Conservation (phyloP, 2,797 vertebrate genomes). For the Anniella stebbinsi region DNA sequence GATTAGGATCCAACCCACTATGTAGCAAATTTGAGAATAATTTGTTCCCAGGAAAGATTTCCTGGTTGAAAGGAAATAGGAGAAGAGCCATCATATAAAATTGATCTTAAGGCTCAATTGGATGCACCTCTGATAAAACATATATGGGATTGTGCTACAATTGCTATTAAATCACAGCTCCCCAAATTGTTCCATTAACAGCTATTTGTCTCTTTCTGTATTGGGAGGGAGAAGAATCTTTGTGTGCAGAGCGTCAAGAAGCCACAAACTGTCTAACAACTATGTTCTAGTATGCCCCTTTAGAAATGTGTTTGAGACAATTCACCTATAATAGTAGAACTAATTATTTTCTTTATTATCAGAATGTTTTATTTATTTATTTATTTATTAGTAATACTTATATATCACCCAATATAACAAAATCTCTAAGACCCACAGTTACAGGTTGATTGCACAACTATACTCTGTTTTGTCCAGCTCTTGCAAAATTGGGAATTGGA, state of each 20-base stretch:
- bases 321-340: not conserved
- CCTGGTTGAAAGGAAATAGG: not conserved
- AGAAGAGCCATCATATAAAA: not conserved
- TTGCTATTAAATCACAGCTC: not conserved
- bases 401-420: no score
- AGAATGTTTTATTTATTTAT: no score
- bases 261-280: not conserved
- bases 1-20: not conserved
- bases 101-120: no score
- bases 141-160: not conserved
- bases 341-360: no score
- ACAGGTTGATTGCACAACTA: not conserved
- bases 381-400: no score
- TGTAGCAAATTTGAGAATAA: not conserved
- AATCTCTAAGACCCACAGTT: not conserved
- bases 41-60: not conserved
- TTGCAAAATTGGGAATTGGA: not conserved
- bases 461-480: not conserved
- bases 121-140: not conserved
- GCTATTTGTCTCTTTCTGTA: not conserved
- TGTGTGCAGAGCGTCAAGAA: not conserved
- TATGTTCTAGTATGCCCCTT: not conserved
- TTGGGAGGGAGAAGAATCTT: not conserved
- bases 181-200: not conserved
- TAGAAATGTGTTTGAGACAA: not conserved